Conservation (phyloP, 2,888 invertebrate species). For the Caenorhabditis sp. region DNA sequence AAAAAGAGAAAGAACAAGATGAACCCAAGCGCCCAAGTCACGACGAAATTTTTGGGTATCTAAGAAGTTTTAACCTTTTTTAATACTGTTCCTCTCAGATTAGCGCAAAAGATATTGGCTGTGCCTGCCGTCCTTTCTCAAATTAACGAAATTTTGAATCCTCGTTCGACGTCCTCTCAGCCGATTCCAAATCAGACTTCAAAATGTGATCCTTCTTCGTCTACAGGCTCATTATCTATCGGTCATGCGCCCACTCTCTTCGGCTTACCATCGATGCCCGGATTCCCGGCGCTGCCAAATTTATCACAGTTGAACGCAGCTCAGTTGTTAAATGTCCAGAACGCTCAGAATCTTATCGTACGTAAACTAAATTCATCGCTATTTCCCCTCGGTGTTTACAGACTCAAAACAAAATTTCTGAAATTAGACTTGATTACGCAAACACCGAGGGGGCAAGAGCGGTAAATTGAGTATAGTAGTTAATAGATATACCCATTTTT, state of each 20-base stretch:
- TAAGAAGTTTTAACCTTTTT: too few species aligned
- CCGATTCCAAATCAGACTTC: neutral
- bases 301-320: slow-evolving; percentile 3
- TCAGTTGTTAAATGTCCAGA: slow-evolving; percentile 26
- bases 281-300: slow-evolving; percentile 11
- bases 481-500: too few species aligned
- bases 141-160: neutral
- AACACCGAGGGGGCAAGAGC: too few species aligned
- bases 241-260: neutral
- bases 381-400: too few species aligned
- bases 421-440: too few species aligned
- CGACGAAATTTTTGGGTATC: slow-evolving; percentile 39
- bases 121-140: neutral
- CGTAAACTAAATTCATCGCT: too few species aligned
- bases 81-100: too few species aligned
- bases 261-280: neutral
- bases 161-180: neutral
- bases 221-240: neutral
- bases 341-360: slow-evolving; percentile 12
- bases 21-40: slow-evolving; percentile 24
- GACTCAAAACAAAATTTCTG: too few species aligned
- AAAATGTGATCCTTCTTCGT: neutral
- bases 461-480: too few species aligned
- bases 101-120: neutral
- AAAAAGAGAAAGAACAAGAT: slow-evolving; percentile 42